Evolutionary conservation across 1,140 invertebrate species (phyloP).

Genomic region (Rhyzopertha dominica): DNA sequence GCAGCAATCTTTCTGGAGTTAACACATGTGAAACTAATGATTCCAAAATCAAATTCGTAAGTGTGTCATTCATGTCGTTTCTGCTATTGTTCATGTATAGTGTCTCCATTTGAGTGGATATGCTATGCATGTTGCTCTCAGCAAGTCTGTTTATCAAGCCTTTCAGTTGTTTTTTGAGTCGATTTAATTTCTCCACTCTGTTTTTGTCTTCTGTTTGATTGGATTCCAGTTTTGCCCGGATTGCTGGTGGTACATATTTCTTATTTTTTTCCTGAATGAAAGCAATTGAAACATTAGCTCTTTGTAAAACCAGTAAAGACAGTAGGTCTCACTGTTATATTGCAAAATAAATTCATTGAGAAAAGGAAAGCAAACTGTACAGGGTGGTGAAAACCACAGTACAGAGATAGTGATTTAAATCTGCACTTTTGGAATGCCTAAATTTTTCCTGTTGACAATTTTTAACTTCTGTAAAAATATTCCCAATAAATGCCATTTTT

Average conservation of each 20-base stretch:
- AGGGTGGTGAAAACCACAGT: not conserved
- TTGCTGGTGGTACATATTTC: slow-evolving; percentile 80
- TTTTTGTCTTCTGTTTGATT: slow-evolving; percentile 46
- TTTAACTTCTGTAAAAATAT: no score
- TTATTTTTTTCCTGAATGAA: slow-evolving; percentile 49
- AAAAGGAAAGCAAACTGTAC: no score
- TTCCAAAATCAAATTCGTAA: slow-evolving; percentile 65
- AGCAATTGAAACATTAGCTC: slow-evolving; percentile 18
- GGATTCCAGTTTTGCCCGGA: slow-evolving; percentile 50
- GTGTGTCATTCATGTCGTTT: slow-evolving; percentile 75
- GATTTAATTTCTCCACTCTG: slow-evolving; percentile 55
- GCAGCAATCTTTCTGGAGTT: slow-evolving; percentile 72
- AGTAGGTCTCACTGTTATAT: no score
- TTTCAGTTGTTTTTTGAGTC: slow-evolving; percentile 75
- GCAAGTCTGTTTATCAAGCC: slow-evolving; percentile 84
- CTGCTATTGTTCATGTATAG: slow-evolving; percentile 72
- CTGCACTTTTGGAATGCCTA: no score
- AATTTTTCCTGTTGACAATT: no score
- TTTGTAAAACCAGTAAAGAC: no score
- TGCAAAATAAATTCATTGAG: no score
- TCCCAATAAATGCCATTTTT: no score
- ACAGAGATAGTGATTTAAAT: no score
- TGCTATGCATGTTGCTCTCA: slow-evolving; percentile 81
- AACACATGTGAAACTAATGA: slow-evolving; percentile 57
- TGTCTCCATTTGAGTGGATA: slow-evolving; percentile 66